Evolutionary conservation across 2,113 vertebrate species (phyloP).

Genomic region (Ceuthmochares aereus): DNA sequence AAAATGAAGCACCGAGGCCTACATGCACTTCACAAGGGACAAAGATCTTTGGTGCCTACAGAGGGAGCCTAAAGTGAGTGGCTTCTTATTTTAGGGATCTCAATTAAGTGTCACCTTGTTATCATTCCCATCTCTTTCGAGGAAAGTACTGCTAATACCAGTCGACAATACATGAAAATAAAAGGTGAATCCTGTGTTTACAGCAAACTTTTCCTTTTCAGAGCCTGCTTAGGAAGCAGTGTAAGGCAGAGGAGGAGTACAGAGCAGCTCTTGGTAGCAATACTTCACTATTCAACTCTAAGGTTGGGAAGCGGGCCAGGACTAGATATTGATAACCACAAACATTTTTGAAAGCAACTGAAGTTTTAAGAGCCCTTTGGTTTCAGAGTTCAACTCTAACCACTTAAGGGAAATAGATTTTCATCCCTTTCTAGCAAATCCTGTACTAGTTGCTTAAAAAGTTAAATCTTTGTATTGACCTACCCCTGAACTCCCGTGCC

Average conservation of each 20-base stretch:
- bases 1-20: not conserved
- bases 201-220: not conserved
- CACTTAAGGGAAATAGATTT: conserved; percentile 12
- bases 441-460: not conserved
- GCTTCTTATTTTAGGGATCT: not conserved
- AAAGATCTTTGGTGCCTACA: not conserved
- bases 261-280: not conserved
- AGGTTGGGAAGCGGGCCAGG: not conserved
- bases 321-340: not conserved
- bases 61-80: not conserved
- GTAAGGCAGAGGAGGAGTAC: not conserved
- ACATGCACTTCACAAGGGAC: rapidly evolving
- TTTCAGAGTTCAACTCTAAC: not conserved
- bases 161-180: rapidly evolving
- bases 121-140: not conserved
- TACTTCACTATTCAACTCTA: not conserved
- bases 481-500: not conserved
- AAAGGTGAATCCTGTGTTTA: not conserved
- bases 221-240: not conserved
- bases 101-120: not conserved
- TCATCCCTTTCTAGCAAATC: not conserved
- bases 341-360: not conserved
- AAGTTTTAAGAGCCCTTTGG: not conserved
- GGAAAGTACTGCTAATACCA: not conserved
- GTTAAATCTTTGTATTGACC: conserved; percentile 13